Evolutionary conservation across 2,888 invertebrate genomes (phyloP).

Genomic region (Agriotes lineatus): DNA sequence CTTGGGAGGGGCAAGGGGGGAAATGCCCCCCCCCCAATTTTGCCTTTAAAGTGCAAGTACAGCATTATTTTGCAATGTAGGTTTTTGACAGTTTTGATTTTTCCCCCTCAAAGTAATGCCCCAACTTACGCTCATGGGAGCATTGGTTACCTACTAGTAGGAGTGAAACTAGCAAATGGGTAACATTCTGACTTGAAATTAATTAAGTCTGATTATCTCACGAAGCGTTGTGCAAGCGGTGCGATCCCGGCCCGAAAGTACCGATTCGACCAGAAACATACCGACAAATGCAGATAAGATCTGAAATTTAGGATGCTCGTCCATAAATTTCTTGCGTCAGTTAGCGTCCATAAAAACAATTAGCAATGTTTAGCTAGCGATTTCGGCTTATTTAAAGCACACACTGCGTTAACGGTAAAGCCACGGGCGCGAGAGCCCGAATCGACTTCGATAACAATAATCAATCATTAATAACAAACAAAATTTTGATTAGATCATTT

Average conservation of each 20-base stretch:
- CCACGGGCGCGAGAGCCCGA: not conserved
- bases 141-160: no score
- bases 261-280: not conserved
- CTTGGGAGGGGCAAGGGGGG: no score
- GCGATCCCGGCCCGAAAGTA: not conserved
- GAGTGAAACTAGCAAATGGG: no score
- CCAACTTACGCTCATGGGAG: no score
- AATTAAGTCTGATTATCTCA: no score
- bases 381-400: constrained; percentile 17
- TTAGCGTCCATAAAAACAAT: constrained; percentile 11
- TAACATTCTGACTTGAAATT: no score
- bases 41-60: no score
- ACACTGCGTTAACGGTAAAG: constrained; percentile 22
- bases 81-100: no score
- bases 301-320: constrained; percentile 8
- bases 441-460: constrained; percentile 14
- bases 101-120: no score
- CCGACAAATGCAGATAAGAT: not conserved
- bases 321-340: constrained; percentile 12
- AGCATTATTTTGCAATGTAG: no score
- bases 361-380: constrained; percentile 22
- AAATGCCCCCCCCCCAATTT: no score
- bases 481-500: constrained; percentile 34
- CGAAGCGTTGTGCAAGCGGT: no score
- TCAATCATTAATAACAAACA: constrained; percentile 36